Base-by-base conservation (phyloP, 2,888 invertebrate genomes). In the Congeria kusceri region DNA sequence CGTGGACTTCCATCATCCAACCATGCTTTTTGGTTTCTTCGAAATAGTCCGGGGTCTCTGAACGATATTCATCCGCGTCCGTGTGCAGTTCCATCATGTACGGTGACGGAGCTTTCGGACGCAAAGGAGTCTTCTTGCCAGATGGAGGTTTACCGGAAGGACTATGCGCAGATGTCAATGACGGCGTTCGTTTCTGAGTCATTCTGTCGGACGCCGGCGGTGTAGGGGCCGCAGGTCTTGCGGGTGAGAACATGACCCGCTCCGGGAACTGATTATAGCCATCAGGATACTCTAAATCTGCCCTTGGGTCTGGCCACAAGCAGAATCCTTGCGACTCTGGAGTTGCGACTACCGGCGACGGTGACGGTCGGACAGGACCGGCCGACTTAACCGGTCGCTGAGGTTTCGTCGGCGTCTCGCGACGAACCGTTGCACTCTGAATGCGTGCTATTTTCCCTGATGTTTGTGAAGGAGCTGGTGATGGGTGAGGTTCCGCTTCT, bases 1-100 rank as follows among this genome's bases (percentile, higher is more conserved):
- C 92, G 23, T 88, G 92, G 2, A 92, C 85, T 69, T 92, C 89
- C 83, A 91, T 88, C 70, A 88, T 79, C 93, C 93, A 93, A 15
- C 92, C 92, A 76, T 90, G 87, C 68, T 87, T 91, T 57, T 86
- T 84, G 68, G 87, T 75, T 59, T 89, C 84, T 46, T 76, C 77
- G 20, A 91, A 87, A 67, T 91, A 92, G 59, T 86, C 79, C n/a
- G 79, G 70, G 0, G 83, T 76, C 18, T 75, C 67, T 44, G 57
- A 28, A 15, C 77, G 57, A 4, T 39, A 28, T 39, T 77, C 78
- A 2, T 79, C 76, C 28, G 62, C 77, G 15, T 69, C 58, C 23
- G 71, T 18, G 27, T 65, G 64, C 39, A 58, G 53, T 20, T 79
- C 83, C 79, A 83, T 83, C 49, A 62, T 76, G 39, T 67, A 62